phyloP scores from a whole-genome alignment of 1,140 invertebrate genomes.

The Panulirus ornatus region DNA sequence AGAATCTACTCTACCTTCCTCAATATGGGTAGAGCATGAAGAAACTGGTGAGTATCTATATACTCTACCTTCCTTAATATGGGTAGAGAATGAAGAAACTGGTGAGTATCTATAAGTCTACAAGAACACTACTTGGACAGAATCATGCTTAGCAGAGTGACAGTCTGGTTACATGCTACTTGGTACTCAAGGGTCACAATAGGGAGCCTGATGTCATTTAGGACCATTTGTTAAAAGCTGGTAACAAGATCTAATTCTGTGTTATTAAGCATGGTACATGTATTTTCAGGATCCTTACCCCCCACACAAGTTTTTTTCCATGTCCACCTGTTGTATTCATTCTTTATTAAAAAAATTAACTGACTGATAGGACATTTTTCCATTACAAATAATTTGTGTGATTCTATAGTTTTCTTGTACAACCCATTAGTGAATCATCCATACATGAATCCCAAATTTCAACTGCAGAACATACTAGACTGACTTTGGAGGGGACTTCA shows the following conservation, averaged over 20 bases:
- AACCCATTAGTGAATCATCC: slow-evolving; percentile 42
- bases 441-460: slow-evolving; percentile 51
- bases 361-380: slow-evolving; percentile 72
- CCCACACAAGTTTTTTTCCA: slow-evolving; percentile 26
- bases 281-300: slow-evolving; percentile 34
- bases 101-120: slow-evolving; percentile 63
- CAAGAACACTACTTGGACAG: slow-evolving; percentile 66
- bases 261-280: slow-evolving; percentile 38
- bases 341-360: slow-evolving; percentile 29
- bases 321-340: slow-evolving; percentile 67
- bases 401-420: not conserved
- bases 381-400: slow-evolving; percentile 21
- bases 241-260: slow-evolving; percentile 10
- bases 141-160: slow-evolving; percentile 62
- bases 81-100: slow-evolving; percentile 60
- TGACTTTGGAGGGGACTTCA: slow-evolving; percentile 48
- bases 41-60: slow-evolving; percentile 59
- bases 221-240: slow-evolving; percentile 53
- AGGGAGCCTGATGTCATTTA: slow-evolving; percentile 45
- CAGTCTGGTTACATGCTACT: slow-evolving; percentile 64
- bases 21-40: slow-evolving; percentile 50
- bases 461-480: slow-evolving; percentile 67
- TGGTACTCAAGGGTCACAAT: slow-evolving; percentile 51
- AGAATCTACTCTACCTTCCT: slow-evolving; percentile 64
- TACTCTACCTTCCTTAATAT: slow-evolving; percentile 23